These are phyloP conservation scores for Leucozona laternaria DNA, from an alignment of 2,888 invertebrate genomes.

Conservation along the genomic window DNA sequence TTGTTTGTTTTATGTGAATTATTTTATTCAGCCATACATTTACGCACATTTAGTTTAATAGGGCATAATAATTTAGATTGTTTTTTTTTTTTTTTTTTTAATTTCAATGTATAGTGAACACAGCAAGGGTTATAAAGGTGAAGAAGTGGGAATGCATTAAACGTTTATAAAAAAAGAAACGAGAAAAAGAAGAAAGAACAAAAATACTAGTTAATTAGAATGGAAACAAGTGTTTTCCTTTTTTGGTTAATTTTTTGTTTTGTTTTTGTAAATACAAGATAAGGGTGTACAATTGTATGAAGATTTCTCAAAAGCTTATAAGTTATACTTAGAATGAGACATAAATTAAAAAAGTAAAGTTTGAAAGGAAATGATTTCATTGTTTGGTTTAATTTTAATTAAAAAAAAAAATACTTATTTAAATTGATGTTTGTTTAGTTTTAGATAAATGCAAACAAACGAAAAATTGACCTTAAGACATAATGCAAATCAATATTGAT, in stretches of 20 bases:
- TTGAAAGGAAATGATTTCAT: slow-evolving; percentile 5
- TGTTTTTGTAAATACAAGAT: slow-evolving; percentile 73
- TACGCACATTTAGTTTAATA: slow-evolving; percentile 69
- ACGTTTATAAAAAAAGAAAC: slow-evolving; percentile 56
- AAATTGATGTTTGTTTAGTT: background rate
- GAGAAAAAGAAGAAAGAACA: slow-evolving; percentile 64
- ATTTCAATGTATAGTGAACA: slow-evolving; percentile 62
- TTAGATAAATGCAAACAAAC: background rate
- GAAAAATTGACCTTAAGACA: too few species aligned
- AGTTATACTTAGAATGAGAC: background rate
- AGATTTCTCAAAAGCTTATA: slow-evolving; percentile 7
- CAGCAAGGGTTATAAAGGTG: slow-evolving; percentile 68
- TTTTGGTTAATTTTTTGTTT: slow-evolving; percentile 60
- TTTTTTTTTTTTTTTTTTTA: slow-evolving; percentile 57
- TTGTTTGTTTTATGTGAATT: slow-evolving; percentile 39
- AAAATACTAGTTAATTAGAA: slow-evolving; percentile 63
- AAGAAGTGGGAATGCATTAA: slow-evolving; percentile 72
- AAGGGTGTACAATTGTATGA: slow-evolving; percentile 14
- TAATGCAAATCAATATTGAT: too few species aligned
- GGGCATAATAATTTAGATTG: slow-evolving; percentile 39
- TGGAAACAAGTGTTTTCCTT: slow-evolving; percentile 49
- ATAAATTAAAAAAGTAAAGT: background rate
- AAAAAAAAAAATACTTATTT: background rate
- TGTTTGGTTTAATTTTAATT: background rate
- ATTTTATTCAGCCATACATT: slow-evolving; percentile 72